Evolutionary conservation across 2,113 vertebrate genomes (phyloP), one percentile per base, ranked within the genome.

Genomic region (Empidonax traillii): DNA sequence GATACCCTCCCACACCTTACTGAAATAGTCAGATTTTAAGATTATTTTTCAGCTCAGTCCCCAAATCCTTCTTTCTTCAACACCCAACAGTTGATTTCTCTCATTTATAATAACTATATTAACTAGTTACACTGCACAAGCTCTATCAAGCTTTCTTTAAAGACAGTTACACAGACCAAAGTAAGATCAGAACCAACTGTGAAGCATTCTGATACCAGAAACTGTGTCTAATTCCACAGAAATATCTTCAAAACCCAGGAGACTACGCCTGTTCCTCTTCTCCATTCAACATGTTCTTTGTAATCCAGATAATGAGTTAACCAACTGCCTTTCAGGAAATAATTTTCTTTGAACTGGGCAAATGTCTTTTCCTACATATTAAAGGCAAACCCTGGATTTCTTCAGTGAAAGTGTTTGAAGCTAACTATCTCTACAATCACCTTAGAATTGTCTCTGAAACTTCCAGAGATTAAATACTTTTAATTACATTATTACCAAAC

Each of bases 321-420:
- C 35, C 69, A 89, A 89, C 80, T 46, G 49, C 41, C 58, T 85
- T 85, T 85, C 89, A 92, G 89, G 87, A 93, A 93, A 81, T 37
- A 74, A 92, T 87, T 92, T 86, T 74, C 83, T 94, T 84, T 95
- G 89, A 94, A 93, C 76, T 12, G 49, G 56, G 69, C 39, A 95
- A 65, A 51, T 35, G 41, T 31, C 72, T 92, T 39, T 87, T 85
- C 87, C 87, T 75, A 68, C 28, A 47, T 33, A 75, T 43, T 82
- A 61, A 14, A 85, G 56, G 47, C 33, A 87, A 84, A 92, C 55
- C 16, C 23, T 85, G 8, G 5, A 3, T 71, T 84, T 86, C 51
- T 94, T 78, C n/a, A 75, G 56, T 58, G 47, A 25, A 93, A 87
- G 80, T 68, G 61, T 80, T 92, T 67, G 77, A 90, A 84, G 67